Evolutionary conservation across 2,113 vertebrate species (phyloP), one percentile per base, ranked within the genome.

Genomic region (Toxostoma redivivum): DNA sequence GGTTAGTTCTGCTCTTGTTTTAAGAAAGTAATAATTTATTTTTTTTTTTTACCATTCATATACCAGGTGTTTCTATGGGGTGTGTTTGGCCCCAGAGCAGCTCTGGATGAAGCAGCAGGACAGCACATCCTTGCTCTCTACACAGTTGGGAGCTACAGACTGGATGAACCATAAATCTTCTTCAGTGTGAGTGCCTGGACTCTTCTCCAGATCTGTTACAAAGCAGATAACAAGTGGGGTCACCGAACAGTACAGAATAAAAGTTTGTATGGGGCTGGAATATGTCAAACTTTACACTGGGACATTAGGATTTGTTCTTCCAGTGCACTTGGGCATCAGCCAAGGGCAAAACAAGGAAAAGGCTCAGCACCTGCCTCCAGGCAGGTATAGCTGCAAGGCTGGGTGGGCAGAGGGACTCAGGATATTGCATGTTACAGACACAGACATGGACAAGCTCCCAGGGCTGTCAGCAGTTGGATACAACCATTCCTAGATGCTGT

Each of bases 161-260:
- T 82, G 66, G 69, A 91, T 37, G 35, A 89, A 84, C 48, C 65
- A 81, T 78, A 76, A 80, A 91, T 78, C 67, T 91, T 47, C 38
- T 38, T 22, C 69, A 64, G 27, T 31, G 15, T 20, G 23, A 88
- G 81, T 16, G 86, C 51, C 79, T 74, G 83, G 60, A 92, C 60
- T 73, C 60, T 81, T 74, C 83, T 78, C 60, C 51, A 79, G 16
- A 35, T 73, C 86, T 76, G 80, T 51, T 64, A 67, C 77, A 71
- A 64, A 71, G 69, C 65, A 92, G 86, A 33, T 89, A 92, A 89
- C 57, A 95, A 95, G 73, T 31, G 53, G 60, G 48, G 61, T 84
- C 83, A 87, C 44, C 64, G 44, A 89, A 79, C 2, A 88, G 48
- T 11, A 70, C 60, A 74, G 65, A 71, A 54, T 33, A 70, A 35